phyloP scores from a whole-genome alignment of 2,797 vertebrate species.

The Rousettus madagascariensis region DNA sequence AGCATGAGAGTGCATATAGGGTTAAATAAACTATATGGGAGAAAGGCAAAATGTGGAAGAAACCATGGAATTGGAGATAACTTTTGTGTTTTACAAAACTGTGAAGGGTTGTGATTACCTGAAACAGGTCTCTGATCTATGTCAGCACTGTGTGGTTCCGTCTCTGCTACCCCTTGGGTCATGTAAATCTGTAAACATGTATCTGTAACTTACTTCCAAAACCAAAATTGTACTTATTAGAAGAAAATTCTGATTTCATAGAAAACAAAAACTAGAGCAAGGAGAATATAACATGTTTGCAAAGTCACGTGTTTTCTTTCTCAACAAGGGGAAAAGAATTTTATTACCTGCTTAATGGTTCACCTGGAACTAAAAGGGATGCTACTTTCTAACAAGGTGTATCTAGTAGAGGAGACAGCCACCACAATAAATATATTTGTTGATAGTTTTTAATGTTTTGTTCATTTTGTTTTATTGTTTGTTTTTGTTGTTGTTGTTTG shows the following conservation, averaged over 20 bases:
- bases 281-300: conserved; percentile 77
- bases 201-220: conserved; percentile 83
- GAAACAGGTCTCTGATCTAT: conserved; percentile 71
- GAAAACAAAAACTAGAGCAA: conserved; percentile 80
- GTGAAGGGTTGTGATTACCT: conserved; percentile 71
- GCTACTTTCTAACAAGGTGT: conserved; percentile 73
- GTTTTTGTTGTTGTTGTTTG: background rate
- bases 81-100: conserved; percentile 62
- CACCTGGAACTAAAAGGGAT: conserved; percentile 70
- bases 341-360: conserved; percentile 74
- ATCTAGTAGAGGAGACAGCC: conserved; percentile 84
- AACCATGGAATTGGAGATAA: conserved; percentile 68
- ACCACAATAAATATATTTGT: conserved; percentile 87
- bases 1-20: conserved; percentile 46
- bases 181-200: conserved; percentile 85
- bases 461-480: conserved; percentile 52
- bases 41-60: conserved; percentile 67
- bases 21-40: conserved; percentile 51
- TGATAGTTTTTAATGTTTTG: conserved; percentile 80
- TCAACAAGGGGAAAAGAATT: conserved; percentile 35
- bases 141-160: conserved; percentile 77
- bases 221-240: conserved; percentile 83
- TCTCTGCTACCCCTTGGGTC: conserved; percentile 83
- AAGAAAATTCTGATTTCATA: conserved; percentile 82
- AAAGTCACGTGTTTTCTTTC: conserved; percentile 67